Evolutionary conservation across 1,140 invertebrate genomes (phyloP).

Genomic region (Stegodyphus dumicola): DNA sequence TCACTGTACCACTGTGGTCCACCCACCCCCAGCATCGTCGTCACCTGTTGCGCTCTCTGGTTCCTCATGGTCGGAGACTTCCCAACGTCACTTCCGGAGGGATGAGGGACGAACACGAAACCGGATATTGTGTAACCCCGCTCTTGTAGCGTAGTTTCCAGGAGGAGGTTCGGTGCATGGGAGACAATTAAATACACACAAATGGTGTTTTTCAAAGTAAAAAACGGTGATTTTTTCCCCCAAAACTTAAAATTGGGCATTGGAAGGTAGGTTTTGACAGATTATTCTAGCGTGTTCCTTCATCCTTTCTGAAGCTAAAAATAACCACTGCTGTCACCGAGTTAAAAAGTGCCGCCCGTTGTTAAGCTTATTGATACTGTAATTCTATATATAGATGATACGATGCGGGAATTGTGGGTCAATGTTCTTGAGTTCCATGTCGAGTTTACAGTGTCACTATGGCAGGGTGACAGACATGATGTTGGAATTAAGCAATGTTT

Average conservation of each 20-base stretch:
- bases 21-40: constrained; percentile 2
- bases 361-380: too few relatives aligned
- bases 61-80: background rate
- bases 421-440: constrained; percentile 14
- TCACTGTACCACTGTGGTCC: constrained; percentile 41
- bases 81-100: constrained; percentile 47
- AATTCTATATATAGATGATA: background rate
- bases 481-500: too few relatives aligned
- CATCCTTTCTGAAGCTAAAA: background rate
- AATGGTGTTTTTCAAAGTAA: too few relatives aligned
- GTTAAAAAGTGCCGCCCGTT: background rate
- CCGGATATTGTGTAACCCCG: constrained; percentile 25
- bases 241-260: background rate
- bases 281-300: background rate
- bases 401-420: constrained; percentile 33
- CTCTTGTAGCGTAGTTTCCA: background rate
- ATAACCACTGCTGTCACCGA: background rate
- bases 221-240: too few relatives aligned
- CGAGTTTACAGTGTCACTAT: constrained; percentile 53
- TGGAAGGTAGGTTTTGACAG: background rate
- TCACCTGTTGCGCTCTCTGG: constrained; percentile 5
- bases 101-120: constrained; percentile 10
- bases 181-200: too few relatives aligned
- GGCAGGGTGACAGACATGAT: constrained; percentile 15
- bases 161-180: too few relatives aligned